These are phyloP conservation scores for Temnothorax rugatulus DNA, from an alignment of 2,888 invertebrate species.

Conservation along the genomic window DNA sequence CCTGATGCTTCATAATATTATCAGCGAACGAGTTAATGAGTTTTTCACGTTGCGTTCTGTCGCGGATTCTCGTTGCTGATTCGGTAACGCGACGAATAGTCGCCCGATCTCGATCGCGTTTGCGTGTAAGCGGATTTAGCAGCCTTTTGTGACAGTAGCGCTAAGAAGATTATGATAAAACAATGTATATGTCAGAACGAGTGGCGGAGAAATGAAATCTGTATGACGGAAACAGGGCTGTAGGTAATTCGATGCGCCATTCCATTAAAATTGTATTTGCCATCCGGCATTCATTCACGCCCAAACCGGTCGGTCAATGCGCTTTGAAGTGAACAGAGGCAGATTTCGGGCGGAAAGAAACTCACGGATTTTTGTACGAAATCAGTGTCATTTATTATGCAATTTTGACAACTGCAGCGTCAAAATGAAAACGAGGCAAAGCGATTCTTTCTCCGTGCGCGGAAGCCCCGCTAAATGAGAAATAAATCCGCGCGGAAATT, in stretches of 20 bases:
- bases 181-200: slow-evolving; percentile 21
- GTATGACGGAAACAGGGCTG: slow-evolving; percentile 3
- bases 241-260: slow-evolving; percentile 16
- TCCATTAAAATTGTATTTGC: slow-evolving; percentile 45
- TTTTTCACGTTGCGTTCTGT: slow-evolving; percentile 25
- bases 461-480: slow-evolving; percentile 42
- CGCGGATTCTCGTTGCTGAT: not conserved
- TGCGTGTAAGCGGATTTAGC: slow-evolving; percentile 56
- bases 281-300: slow-evolving; percentile 11
- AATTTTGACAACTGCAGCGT: slow-evolving; percentile 37
- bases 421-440: slow-evolving; percentile 17
- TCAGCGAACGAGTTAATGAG: slow-evolving; percentile 43
- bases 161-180: slow-evolving; percentile 60
- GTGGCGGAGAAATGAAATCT: slow-evolving; percentile 14
- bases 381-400: slow-evolving; percentile 46
- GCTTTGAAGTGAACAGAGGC: slow-evolving; percentile 11
- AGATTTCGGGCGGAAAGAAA: not conserved
- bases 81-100: slow-evolving; percentile 27
- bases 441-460: not conserved
- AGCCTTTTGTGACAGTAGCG: slow-evolving; percentile 39
- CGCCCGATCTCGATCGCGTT: slow-evolving; percentile 33
- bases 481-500: slow-evolving; percentile 38
- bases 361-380: slow-evolving; percentile 4
- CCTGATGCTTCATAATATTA: slow-evolving; percentile 6
- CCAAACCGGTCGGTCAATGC: not conserved